Evolutionary conservation across 2,888 invertebrate species (phyloP), one percentile per base, ranked within the genome.

Genomic region (Tipula confusa): DNA sequence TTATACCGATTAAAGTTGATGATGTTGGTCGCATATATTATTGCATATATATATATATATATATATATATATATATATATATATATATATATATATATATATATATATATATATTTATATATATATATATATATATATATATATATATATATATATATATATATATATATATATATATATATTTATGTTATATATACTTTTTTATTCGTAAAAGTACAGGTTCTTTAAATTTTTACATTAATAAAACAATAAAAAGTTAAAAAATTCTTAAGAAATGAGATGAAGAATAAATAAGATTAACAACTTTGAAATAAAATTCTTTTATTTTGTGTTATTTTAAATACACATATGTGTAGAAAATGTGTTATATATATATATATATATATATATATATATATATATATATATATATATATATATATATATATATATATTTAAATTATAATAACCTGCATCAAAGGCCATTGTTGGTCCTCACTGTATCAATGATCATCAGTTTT

Each of bases 231-330:
- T 64, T 64, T 64, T 64, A 64, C 64, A 64, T 64, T 64, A 64
- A 64, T 64, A 64, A 64, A 64, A 64, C 64, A 64, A 64, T 64
- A 64, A 64, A 64, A 64, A 64, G 15, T n/a, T 43, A 43, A 64
- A 64, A 64, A 64, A 64, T 64, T 64, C 64, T 64, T 64, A 64
- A 64, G 64, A 64, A 64, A 18, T 64, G 64, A 64, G 64, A 64
- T 64, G 64, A 64, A 24, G 64, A 64, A 64, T 24, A 64, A 64
- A 64, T 64, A 64, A 64, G 64, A 64, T 64, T 64, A 64, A 64
- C 64, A 64, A 64, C 64, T 64, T 24, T 64, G 64, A 64, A 64
- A 64, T 64, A 64, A 64, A 64, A 64, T 64, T 64, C 64, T 64
- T 64, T 64, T 24, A 64, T 64, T 43, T 43, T 43, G 43, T 43